These are phyloP conservation scores for Myiozetetes cayanensis DNA, from an alignment of 2,113 vertebrate genomes.

Conservation along the genomic window DNA sequence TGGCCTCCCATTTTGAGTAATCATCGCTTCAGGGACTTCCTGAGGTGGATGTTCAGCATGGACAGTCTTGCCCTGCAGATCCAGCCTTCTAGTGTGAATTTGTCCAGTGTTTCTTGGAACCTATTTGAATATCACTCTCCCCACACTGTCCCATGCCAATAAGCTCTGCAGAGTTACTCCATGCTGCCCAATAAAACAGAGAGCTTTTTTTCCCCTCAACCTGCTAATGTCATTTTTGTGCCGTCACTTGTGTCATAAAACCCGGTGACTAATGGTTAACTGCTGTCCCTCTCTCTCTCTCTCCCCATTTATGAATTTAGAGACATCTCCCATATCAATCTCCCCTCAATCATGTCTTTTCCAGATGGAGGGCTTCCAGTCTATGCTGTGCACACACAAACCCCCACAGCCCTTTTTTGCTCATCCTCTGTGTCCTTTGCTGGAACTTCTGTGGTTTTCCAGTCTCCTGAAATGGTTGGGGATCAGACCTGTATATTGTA, in stretches of 20 bases:
- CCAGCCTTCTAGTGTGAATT: neutral
- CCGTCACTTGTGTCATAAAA: neutral
- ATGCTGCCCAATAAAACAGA: neutral
- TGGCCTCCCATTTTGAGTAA: neutral
- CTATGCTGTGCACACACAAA: neutral
- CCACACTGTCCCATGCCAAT: neutral
- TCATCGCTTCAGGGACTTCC: neutral
- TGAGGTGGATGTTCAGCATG: neutral
- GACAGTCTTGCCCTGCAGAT: neutral
- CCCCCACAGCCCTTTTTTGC: neutral
- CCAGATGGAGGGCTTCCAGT: neutral
- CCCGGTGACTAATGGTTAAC: neutral
- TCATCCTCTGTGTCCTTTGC: neutral
- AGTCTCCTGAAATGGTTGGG: neutral
- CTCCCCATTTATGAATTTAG: neutral
- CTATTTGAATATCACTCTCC: neutral
- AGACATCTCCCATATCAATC: neutral
- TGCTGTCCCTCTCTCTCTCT: neutral
- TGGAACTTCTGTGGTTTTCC: neutral
- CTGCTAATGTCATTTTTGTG: neutral
- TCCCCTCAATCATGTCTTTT: neutral
- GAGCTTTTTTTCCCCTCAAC: rapidly evolving
- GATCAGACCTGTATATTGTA: neutral
- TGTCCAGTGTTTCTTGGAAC: neutral
- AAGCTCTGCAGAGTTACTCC: neutral